These are phyloP conservation scores for Bradypodion pumilum DNA, from an alignment of 2,797 vertebrate species.

Conservation along the genomic window DNA sequence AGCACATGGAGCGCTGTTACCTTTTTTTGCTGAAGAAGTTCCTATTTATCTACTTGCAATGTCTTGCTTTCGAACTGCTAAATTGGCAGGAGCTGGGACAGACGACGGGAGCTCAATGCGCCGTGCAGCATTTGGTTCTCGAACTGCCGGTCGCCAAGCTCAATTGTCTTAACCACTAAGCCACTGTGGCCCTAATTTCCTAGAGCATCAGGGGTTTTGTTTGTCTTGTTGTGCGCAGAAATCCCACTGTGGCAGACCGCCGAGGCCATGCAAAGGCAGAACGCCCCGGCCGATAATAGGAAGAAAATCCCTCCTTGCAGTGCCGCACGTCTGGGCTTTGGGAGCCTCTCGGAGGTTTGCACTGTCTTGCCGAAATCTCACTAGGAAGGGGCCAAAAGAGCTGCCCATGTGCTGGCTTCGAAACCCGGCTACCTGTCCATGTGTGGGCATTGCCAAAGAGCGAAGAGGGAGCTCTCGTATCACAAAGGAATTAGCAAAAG, in stretches of 20 bases:
- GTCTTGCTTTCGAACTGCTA: too few relatives aligned
- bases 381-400: constrained; percentile 80
- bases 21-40: too few relatives aligned
- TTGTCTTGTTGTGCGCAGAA: neutral
- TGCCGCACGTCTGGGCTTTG: neutral
- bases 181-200: too few relatives aligned
- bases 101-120: too few relatives aligned
- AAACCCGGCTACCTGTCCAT: constrained; percentile 72
- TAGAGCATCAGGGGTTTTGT: too few relatives aligned
- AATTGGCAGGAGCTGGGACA: too few relatives aligned
- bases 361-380: constrained; percentile 19
- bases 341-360: neutral
- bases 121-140: too few relatives aligned
- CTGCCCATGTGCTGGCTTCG: constrained; percentile 73
- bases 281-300: neutral
- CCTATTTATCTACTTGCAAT: too few relatives aligned
- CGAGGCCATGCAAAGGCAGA: neutral
- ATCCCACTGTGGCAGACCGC: neutral
- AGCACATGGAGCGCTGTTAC: too few relatives aligned
- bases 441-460: constrained; percentile 81
- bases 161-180: too few relatives aligned
- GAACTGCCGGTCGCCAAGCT: too few relatives aligned
- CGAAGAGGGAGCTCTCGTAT: constrained; percentile 70
- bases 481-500: constrained; percentile 67
- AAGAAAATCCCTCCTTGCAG: neutral